phyloP scores from a whole-genome alignment of 1,140 invertebrate species.

The Cherax destructor region DNA sequence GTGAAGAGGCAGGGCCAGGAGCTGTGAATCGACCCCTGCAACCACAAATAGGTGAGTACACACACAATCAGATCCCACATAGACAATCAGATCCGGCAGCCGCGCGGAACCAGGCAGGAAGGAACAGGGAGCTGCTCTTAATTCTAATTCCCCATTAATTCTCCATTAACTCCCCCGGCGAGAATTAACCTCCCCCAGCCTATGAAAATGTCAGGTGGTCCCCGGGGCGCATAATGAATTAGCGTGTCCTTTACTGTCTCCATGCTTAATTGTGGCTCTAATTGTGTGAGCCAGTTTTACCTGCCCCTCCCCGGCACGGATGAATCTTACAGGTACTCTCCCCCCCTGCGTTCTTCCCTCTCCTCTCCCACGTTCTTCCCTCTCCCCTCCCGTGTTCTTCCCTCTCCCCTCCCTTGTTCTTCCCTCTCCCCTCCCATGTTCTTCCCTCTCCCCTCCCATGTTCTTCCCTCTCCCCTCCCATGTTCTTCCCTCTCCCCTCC shows the following conservation, averaged over 20 bases:
- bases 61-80: not conserved
- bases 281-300: not conserved
- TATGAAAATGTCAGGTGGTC: constrained; percentile 11
- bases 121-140: not conserved
- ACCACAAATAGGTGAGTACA: too few relatives aligned
- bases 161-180: constrained; percentile 4
- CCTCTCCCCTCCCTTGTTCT: not conserved
- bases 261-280: not conserved
- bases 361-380: not conserved
- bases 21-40: too few relatives aligned
- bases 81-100: constrained; percentile 3
- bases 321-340: not conserved
- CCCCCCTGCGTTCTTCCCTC: not conserved
- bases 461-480: not conserved
- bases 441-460: too few relatives aligned
- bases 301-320: not conserved
- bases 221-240: constrained; percentile 2
- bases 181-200: constrained; percentile 4
- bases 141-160: constrained; percentile 20
- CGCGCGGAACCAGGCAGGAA: not conserved
- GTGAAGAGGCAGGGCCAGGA: too few relatives aligned
- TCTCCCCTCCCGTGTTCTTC: not conserved
- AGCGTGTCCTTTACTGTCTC: not conserved
- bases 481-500: not conserved
- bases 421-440: not conserved